Percentiles rank a stretch among this genome's conserved stretches.
Evolutionary conservation across 2,797 vertebrate genomes (phyloP).

Genomic region (Oreonectes daqikongensis): DNA sequence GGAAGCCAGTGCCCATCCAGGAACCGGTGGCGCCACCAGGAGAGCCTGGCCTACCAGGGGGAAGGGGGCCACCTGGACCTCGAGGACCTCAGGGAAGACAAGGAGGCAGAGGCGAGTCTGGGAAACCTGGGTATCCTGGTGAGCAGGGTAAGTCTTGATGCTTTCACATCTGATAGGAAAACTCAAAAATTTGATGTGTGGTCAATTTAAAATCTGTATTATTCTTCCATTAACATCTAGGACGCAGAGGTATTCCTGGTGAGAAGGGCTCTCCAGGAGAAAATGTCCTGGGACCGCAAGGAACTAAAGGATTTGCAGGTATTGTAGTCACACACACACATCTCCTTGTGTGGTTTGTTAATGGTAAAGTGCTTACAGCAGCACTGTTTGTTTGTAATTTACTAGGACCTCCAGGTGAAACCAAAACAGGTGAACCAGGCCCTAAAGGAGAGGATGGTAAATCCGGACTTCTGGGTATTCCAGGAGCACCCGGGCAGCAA

Average conservation of each 20-base stretch:
- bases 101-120: constrained; percentile 69
- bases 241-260: constrained; percentile 70
- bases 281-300: constrained; percentile 72
- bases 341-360: neutral
- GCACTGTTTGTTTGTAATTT: constrained; percentile 14
- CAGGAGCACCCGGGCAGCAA: constrained; percentile 69
- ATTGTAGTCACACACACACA: neutral
- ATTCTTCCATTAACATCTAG: constrained; percentile 61
- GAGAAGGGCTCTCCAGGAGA: constrained; percentile 69
- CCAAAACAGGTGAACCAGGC: constrained; percentile 71
- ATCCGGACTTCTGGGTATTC: constrained; percentile 64
- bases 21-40: constrained; percentile 78
- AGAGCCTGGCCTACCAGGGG: constrained; percentile 77
- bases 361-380: neutral
- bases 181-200: constrained; percentile 22
- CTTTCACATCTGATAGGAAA: neutral
- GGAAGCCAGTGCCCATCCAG: constrained; percentile 76
- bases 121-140: constrained; percentile 78
- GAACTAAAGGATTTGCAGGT: constrained; percentile 79
- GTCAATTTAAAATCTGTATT: neutral
- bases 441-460: constrained; percentile 73
- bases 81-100: constrained; percentile 70
- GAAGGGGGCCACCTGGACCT: constrained; percentile 72
- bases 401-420: constrained; percentile 75
- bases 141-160: constrained; percentile 72